Base-by-base conservation (phyloP, 2,888 invertebrate species). In the Limnephilus auricula region DNA sequence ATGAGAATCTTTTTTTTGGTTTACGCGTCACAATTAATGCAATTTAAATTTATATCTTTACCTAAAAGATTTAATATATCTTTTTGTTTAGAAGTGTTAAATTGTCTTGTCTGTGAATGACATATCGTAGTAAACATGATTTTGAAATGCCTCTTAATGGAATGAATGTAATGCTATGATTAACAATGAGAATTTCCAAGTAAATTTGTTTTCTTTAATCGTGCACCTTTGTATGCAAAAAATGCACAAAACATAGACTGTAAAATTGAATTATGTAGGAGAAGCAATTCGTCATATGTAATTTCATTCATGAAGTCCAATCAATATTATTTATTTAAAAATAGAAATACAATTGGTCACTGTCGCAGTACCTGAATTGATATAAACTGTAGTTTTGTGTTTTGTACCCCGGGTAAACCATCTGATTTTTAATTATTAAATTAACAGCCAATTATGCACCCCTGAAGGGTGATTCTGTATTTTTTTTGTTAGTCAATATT, bases 321-420 rank as follows among this genome's bases (percentile, higher is more conserved):
- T 65, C 65, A 65, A 65, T n/a, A n/a, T 65, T n/a, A 65, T 65
- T 65, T 65, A 65, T 65, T 65, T 65, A 65, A 65, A 65, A 65
- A 65, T 65, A 65, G 65, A 9, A 65, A 25, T 65, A 65, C 65
- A 65, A 65, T 65, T 65, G 65, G 65, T 65, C 65, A 65, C 65
- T 65, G 65, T 65, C 25, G 6, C 65, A 65, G 65, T 65, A 65
- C 65, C 65, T 65, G 65, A 65, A 65, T 65, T 65, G 65, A 65
- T 25, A 65, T 25, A 25, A 25, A 65, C n/a, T 65, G 25, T 65
- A 65, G 65, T 65, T 65, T 65, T 25, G 65, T 25, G 65, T 25
- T 25, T 9, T 65, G n/a, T 65, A 65, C 25, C 25, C 65, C 65
- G 9, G 65, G 25, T 65, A n/a, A 65, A 65, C 65, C 25, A 65